Evolutionary conservation across 2,888 invertebrate species (phyloP).

Genomic region (Callyntrura sp.): DNA sequence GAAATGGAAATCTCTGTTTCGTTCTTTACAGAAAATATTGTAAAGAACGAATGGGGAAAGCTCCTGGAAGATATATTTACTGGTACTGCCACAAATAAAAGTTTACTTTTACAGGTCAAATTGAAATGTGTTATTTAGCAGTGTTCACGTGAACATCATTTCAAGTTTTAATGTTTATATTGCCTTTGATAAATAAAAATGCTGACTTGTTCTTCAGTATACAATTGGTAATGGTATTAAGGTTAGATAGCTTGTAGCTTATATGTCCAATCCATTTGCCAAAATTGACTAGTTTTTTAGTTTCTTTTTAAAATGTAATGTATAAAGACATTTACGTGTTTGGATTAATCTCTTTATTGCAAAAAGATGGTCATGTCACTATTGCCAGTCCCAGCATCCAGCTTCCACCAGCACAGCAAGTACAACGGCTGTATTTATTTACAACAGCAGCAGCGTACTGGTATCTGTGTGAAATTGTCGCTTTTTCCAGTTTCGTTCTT

Average conservation of each 20-base stretch:
- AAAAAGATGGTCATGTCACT: constrained; percentile 50
- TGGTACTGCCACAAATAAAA: background rate
- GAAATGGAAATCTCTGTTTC: background rate
- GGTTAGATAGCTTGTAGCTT: constrained; percentile 39
- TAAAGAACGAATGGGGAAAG: background rate
- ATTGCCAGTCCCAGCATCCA: background rate
- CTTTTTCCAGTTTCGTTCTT: constrained; percentile 26
- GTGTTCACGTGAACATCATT: constrained; percentile 74
- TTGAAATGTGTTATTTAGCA: constrained; percentile 62
- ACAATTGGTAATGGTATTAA: background rate
- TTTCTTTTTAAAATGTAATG: background rate
- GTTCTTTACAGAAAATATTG: too few species aligned
- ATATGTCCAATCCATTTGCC: constrained; percentile 41
- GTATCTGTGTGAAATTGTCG: background rate
- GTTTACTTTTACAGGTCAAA: constrained; percentile 36
- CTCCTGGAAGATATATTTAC: background rate
- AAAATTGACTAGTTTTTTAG: constrained; percentile 52
- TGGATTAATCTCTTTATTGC: background rate
- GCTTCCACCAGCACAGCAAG: background rate
- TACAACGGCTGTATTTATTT: constrained; percentile 15
- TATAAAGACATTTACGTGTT: background rate
- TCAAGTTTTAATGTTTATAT: too few species aligned
- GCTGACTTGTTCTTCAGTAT: constrained; percentile 51
- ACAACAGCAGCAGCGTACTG: background rate
- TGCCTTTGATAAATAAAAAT: too few species aligned